Conservation (phyloP, 2,113 vertebrate species). For the Canis aureus region DNA sequence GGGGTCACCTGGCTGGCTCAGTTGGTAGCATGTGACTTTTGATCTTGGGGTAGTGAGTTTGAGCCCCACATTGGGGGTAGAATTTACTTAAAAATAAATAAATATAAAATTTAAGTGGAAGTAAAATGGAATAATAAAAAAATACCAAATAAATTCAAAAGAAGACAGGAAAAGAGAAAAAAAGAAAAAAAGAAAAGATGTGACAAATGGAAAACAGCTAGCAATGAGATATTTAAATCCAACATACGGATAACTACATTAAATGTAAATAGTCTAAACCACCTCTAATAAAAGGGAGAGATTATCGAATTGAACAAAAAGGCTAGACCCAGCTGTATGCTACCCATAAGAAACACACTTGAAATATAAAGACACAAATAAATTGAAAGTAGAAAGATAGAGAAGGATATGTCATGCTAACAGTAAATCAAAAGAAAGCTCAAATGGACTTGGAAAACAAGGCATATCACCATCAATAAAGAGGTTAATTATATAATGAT, state of each 20-base stretch:
- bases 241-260: not conserved
- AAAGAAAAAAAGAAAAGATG: not conserved
- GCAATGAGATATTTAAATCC: not conserved
- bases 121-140: slow-evolving; percentile 37
- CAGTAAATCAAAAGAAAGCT: not conserved
- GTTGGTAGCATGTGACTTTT: not conserved
- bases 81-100: not conserved
- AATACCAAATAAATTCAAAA: slow-evolving; percentile 1
- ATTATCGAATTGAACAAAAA: not conserved
- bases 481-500: not conserved
- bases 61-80: not conserved
- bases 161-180: not conserved
- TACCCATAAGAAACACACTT: not conserved
- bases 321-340: not conserved
- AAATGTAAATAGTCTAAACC: slow-evolving; percentile 5
- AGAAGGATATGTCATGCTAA: not conserved
- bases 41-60: not conserved
- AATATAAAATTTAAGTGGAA: not conserved
- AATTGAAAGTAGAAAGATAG: slow-evolving; percentile 25
- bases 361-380: not conserved
- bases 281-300: not conserved
- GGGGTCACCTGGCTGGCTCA: not conserved
- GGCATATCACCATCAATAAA: not conserved
- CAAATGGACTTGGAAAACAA: not conserved
- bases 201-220: slow-evolving; percentile 5